A percentile compares a stretch with the other conserved stretches of the same genome.
Evolutionary conservation across 1,140 invertebrate genomes (phyloP).

Genomic region (Pachypsylla venusta): DNA sequence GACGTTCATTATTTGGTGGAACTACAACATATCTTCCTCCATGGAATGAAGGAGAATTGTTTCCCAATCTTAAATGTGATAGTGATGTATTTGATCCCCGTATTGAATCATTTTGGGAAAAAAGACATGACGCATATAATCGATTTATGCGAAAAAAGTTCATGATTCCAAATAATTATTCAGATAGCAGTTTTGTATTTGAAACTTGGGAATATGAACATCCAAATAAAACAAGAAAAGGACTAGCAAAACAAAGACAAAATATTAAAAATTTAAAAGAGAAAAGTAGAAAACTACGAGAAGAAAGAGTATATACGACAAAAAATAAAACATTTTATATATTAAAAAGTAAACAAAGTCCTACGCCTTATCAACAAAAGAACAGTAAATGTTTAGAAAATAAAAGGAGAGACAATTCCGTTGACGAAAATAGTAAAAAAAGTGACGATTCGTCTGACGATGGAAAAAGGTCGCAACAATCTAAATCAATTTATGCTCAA

Average conservation of each 20-base stretch:
- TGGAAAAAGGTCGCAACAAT: too few relatives aligned
- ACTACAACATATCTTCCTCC: background rate
- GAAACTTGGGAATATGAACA: conserved; percentile 1
- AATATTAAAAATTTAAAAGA: background rate
- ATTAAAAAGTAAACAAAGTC: too few relatives aligned
- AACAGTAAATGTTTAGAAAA: too few relatives aligned
- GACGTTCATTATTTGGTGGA: background rate
- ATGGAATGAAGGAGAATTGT: background rate
- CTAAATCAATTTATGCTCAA: too few relatives aligned
- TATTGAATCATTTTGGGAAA: background rate
- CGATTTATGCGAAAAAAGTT: background rate
- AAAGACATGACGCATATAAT: background rate
- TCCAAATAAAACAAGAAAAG: conserved; percentile 6
- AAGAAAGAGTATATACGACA: too few relatives aligned
- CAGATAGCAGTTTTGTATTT: background rate
- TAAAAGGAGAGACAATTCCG: too few relatives aligned
- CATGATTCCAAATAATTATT: background rate
- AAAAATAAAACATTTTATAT: too few relatives aligned
- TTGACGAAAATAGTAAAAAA: too few relatives aligned
- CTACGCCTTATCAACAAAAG: too few relatives aligned
- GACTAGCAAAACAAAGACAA: background rate
- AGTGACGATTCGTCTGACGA: too few relatives aligned
- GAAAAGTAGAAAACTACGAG: background rate
- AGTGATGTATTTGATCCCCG: background rate
- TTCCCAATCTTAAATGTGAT: background rate